phyloP scores from a whole-genome alignment of 1,140 invertebrate species.

The Lysiphlebus fabarum region DNA sequence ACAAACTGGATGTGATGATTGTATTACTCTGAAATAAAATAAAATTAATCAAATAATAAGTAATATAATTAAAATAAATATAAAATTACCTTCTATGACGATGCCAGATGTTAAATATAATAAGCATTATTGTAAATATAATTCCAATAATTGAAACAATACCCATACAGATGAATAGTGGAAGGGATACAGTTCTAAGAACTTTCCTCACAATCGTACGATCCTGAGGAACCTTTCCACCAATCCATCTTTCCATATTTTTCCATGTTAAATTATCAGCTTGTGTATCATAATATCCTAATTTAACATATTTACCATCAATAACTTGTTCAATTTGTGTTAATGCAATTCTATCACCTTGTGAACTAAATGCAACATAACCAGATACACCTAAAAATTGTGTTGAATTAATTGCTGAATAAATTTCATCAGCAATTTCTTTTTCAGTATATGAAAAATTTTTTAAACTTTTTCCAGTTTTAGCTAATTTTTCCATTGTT shows the following conservation, averaged over 20 bases:
- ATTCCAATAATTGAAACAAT: conserved; percentile 83
- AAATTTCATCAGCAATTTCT: conserved; percentile 91
- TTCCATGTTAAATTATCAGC: conserved; percentile 93
- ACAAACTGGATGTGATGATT: conserved; percentile 93
- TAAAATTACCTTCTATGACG: conserved; percentile 76
- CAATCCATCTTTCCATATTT: conserved; percentile 84
- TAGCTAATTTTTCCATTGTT: conserved; percentile 82
- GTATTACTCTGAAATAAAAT: conserved; percentile 76
- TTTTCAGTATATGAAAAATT: conserved; percentile 98
- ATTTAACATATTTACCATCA: conserved; percentile 88
- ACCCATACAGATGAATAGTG: conserved; percentile 88
- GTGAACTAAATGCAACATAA: conserved; percentile 90
- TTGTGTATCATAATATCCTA: conserved; percentile 96
- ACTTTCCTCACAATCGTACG: conserved; percentile 83
- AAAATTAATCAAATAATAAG: conserved; percentile 19
- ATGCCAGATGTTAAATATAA: conserved; percentile 88
- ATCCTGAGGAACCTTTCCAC: conserved; percentile 85
- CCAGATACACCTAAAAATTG: conserved; percentile 97
- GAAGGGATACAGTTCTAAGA: conserved; percentile 79
- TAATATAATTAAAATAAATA: conserved; percentile 4
- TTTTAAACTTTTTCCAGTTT: conserved; percentile 78
- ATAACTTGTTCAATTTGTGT: conserved; percentile 98
- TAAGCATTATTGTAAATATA: conserved; percentile 73
- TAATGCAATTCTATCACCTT: conserved; percentile 97
- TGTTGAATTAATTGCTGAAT: conserved; percentile 94